Percentiles rank a stretch among this genome's conserved stretches.
Evolutionary conservation across 2,797 vertebrate species (phyloP).

Genomic region (Lithobates pipiens): DNA sequence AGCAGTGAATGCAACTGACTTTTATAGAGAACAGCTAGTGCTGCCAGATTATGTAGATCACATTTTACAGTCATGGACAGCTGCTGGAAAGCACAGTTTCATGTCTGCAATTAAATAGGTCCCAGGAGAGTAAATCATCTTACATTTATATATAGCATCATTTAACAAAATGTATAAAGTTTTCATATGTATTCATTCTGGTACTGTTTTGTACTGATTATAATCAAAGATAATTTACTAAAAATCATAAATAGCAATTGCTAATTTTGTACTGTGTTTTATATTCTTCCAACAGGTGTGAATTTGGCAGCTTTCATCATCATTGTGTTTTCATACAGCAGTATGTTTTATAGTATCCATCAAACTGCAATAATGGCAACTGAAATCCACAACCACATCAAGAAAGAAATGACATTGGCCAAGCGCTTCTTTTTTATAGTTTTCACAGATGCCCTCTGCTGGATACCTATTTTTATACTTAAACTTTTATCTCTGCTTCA

Average conservation of each 20-base stretch:
- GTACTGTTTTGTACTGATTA: no score
- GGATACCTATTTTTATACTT: conserved; percentile 97
- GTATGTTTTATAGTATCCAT: conserved; percentile 97
- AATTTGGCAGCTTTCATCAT: conserved; percentile 94
- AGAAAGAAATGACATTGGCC: conserved; percentile 93
- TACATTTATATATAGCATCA: no score
- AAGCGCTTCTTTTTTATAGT: conserved; percentile 98
- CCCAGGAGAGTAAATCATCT: no score
- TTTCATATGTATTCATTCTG: no score
- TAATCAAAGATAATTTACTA: neutral
- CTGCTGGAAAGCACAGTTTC: no score
- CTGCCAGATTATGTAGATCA: no score
- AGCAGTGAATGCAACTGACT: no score
- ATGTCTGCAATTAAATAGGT: no score
- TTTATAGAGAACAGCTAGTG: no score
- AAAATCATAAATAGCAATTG: neutral
- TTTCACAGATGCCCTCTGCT: conserved; percentile 95
- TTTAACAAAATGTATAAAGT: no score
- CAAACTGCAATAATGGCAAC: conserved; percentile 88
- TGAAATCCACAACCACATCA: conserved; percentile 93
- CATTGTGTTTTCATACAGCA: conserved; percentile 95
- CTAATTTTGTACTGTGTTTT: neutral
- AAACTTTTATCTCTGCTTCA: conserved; percentile 94
- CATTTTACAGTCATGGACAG: no score
- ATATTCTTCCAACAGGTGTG: conserved; percentile 79